A percentile compares a stretch with the other conserved stretches of the same genome.
phyloP scores from a whole-genome alignment of 1,140 invertebrate species.

The Pomacea maculata region DNA sequence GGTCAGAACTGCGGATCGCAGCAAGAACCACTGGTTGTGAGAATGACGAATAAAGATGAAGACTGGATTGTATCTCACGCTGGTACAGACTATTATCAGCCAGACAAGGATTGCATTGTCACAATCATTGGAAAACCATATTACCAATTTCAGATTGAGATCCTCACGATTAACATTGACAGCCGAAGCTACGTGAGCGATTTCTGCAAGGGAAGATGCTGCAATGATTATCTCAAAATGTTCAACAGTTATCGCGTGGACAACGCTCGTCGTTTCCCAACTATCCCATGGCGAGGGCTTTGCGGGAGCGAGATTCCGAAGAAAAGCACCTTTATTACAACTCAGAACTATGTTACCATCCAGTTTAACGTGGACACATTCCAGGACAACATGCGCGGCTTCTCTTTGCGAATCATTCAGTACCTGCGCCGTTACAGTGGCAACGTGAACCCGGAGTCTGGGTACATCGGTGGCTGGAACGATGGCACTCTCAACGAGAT shows the following conservation, averaged over 20 bases:
- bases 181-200: constrained; percentile 22
- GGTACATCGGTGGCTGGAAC: constrained; percentile 52
- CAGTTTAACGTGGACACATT: constrained; percentile 46
- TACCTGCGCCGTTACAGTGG: constrained; percentile 42
- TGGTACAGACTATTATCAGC: constrained; percentile 30
- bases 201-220: constrained; percentile 31
- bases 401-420: constrained; percentile 38
- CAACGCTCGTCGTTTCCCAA: constrained; percentile 47
- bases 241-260: constrained; percentile 49
- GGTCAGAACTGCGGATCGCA: constrained; percentile 34
- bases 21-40: constrained; percentile 27
- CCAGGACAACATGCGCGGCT: constrained; percentile 41
- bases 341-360: constrained; percentile 49
- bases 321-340: constrained; percentile 36
- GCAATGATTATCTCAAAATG: constrained; percentile 45
- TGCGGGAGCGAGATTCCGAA: constrained; percentile 44
- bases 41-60: constrained; percentile 33
- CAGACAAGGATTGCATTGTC: constrained; percentile 39
- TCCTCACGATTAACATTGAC: constrained; percentile 39
- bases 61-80: constrained; percentile 38
- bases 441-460: constrained; percentile 41
- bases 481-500: constrained; percentile 47
- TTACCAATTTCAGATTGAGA: constrained; percentile 38
- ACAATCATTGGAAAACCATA: constrained; percentile 43
- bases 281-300: constrained; percentile 40